Base-by-base conservation (phyloP, 1,140 invertebrate species). In the Linepithema humile region DNA sequence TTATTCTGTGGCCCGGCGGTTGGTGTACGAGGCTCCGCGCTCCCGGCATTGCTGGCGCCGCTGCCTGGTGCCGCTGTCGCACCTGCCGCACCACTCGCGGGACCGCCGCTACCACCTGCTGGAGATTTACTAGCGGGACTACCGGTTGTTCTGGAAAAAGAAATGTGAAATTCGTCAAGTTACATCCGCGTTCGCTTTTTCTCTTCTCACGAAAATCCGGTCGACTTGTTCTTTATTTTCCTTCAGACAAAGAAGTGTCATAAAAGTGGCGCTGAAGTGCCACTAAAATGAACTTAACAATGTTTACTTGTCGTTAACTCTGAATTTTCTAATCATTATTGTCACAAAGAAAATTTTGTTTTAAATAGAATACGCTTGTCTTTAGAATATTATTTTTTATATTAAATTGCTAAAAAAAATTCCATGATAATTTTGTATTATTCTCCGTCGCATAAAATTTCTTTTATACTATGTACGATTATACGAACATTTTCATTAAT, bases 121-220 rank as follows among this genome's bases (percentile, higher is more conserved):
- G 96, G 96, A 26, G 96, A 95, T 93, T 97, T 97, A 74, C 96
- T 96, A 89, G 96, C 96, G 57, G 96, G 95, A 91, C 96, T 96
- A 82, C 96, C 96, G 85, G 96, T 96, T 32, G 96, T 97, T 88
- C 96, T 97, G 93, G 82, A 75, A 82, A 92, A 83, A 55, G 43
- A 73, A 2, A 73, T 4, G 12, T 12, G 7, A 69, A 40, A 80
- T 43, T 69, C 5, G 40, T 59, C 48, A 5, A 3, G 15, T 74
- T 26, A 62, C 10, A 48, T 17, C 2, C 6, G 4, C 35, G 9
- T 9, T n/a, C 12, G 9, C 6, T 35, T 82, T 65, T 23, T 5
- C 15, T 1, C n/a, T 2, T 17, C 12, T 15, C 35, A 3, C 20
- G 17, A 20, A 2, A n/a, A 26, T 5, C n/a, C n/a, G n/a, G 12